Evolutionary conservation across 2,888 invertebrate genomes (phyloP).

Genomic region (Rhabditoides inermis): DNA sequence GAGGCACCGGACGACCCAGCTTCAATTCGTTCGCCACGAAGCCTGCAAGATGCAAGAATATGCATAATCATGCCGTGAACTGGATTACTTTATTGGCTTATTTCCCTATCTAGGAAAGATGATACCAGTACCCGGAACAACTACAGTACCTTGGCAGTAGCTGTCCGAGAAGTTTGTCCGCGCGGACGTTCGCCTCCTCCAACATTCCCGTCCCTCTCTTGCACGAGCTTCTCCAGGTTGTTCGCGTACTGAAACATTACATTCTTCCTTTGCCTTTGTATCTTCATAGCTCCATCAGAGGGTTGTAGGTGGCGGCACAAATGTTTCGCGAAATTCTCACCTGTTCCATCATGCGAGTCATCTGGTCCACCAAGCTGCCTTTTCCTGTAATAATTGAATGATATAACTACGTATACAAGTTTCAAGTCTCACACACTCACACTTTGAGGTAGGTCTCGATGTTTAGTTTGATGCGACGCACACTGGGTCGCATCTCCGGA

Average conservation of each 20-base stretch:
- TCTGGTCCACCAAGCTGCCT: conserved; percentile 49
- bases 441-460: conserved; percentile 39
- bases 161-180: conserved; percentile 44
- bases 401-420: neutral
- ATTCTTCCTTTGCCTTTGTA: too few relatives aligned
- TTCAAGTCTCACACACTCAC: too few relatives aligned
- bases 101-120: too few relatives aligned
- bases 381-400: conserved; percentile 29
- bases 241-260: conserved; percentile 47
- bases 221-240: conserved; percentile 49
- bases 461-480: conserved; percentile 43
- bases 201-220: conserved; percentile 50
- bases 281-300: too few relatives aligned
- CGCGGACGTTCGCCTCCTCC: conserved; percentile 48
- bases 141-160: conserved; percentile 34
- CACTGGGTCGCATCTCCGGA: conserved; percentile 36
- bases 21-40: conserved; percentile 48
- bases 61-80: too few relatives aligned
- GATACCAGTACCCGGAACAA: too few relatives aligned
- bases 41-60: conserved; percentile 8
- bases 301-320: too few relatives aligned
- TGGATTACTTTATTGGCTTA: too few relatives aligned
- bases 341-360: conserved; percentile 44
- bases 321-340: too few relatives aligned
- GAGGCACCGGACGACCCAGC: conserved; percentile 45